Evolutionary conservation across 2,113 vertebrate species (phyloP).

Genomic region (Otus sunia): DNA sequence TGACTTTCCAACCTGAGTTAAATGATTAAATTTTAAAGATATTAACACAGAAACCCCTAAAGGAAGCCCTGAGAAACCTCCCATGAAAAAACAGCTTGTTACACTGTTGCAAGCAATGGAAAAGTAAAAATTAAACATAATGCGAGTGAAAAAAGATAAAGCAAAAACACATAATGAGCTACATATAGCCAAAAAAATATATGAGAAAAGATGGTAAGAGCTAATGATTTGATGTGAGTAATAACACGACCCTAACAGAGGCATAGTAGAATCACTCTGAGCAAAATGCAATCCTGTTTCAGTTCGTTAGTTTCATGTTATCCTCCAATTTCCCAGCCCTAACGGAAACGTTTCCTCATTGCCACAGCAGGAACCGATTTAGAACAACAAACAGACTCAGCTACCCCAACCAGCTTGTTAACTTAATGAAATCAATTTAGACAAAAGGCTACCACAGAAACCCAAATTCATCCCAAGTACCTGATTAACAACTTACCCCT

Average conservation of each 20-base stretch:
- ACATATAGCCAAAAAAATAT: neutral
- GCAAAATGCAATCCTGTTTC: neutral
- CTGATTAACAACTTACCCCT: neutral
- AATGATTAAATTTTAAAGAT: neutral
- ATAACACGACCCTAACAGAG: neutral
- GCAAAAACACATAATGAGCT: neutral
- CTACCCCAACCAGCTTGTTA: neutral
- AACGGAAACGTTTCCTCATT: neutral
- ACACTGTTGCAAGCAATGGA: neutral
- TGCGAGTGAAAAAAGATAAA: neutral
- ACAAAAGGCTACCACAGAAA: neutral
- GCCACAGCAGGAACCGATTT: neutral
- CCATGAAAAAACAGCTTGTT: neutral
- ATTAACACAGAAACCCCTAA: neutral
- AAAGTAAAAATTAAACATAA: neutral
- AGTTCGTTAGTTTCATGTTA: conserved; percentile 11
- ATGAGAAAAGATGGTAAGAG: neutral
- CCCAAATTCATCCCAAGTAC: neutral
- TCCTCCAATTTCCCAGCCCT: neutral
- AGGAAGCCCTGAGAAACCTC: neutral
- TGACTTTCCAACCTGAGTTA: neutral
- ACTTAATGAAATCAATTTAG: neutral
- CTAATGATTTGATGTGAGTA: neutral
- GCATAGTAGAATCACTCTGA: neutral
- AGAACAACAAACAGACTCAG: neutral